These are phyloP conservation scores for Spicauda simplicius DNA, from an alignment of 2,888 invertebrate genomes.

Conservation along the genomic window DNA sequence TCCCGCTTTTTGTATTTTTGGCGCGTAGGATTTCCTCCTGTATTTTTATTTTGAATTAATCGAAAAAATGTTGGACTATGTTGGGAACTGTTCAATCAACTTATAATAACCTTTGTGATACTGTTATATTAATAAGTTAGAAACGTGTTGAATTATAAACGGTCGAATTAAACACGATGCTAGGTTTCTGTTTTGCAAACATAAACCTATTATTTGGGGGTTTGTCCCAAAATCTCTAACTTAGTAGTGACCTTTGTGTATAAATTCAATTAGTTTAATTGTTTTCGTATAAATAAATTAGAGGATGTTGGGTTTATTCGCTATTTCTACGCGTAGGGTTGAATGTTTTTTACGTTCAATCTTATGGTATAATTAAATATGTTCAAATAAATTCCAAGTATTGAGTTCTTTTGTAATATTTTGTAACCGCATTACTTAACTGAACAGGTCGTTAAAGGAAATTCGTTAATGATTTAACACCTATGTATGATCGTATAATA, in stretches of 20 bases:
- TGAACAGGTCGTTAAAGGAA: not conserved
- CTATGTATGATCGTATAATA: not conserved
- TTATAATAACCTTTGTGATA: constrained; percentile 37
- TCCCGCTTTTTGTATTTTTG: no score
- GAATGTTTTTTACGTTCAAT: not conserved
- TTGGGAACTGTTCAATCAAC: no score
- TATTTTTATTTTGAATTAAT: no score
- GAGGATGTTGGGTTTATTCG: constrained; percentile 7
- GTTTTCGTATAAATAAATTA: constrained; percentile 28
- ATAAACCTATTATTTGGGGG: constrained; percentile 36
- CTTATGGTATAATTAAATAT: not conserved
- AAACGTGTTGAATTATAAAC: constrained; percentile 54
- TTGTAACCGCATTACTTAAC: no score
- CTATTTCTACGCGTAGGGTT: not conserved
- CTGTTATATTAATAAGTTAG: constrained; percentile 60
- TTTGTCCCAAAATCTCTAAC: constrained; percentile 30
- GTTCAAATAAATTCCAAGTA: no score
- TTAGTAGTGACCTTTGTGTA: constrained; percentile 26
- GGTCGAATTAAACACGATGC: constrained; percentile 26
- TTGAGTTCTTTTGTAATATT: no score
- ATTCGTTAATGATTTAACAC: not conserved
- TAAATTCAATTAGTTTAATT: constrained; percentile 30
- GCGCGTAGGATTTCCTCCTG: no score
- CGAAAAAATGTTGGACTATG: no score
- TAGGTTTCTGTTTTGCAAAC: constrained; percentile 36